Percentiles rank a stretch among this genome's conserved stretches.
phyloP scores from a whole-genome alignment of 2,113 vertebrate genomes.

The Canis aureus region DNA sequence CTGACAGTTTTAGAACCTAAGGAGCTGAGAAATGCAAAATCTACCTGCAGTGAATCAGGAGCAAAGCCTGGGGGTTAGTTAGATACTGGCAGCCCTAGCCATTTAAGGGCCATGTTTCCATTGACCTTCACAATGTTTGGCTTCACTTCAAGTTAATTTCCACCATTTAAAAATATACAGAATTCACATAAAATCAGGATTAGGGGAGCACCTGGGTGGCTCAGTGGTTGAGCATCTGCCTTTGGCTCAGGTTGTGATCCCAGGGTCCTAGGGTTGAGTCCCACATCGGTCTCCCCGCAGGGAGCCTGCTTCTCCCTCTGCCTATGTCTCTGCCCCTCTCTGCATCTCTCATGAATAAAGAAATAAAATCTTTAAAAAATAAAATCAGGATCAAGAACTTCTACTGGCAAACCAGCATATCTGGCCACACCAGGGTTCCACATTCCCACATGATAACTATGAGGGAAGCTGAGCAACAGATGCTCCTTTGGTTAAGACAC shows the following conservation, averaged over 20 bases:
- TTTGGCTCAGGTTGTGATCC: no score
- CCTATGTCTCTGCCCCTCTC: no score
- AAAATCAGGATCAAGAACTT: not conserved
- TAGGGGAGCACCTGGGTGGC: no score
- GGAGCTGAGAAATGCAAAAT: not conserved
- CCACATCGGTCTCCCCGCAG: no score
- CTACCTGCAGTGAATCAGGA: no score
- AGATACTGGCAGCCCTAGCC: not conserved
- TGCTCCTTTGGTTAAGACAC: no score
- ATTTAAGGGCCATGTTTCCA: not conserved
- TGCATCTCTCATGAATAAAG: no score
- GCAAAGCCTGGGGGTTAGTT: not conserved
- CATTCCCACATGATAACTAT: not conserved
- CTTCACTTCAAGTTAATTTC: conserved; percentile 7
- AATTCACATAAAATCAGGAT: not conserved
- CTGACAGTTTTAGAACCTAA: not conserved
- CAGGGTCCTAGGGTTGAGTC: no score
- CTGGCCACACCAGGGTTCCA: not conserved
- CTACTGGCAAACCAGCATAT: not conserved
- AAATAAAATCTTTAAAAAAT: no score
- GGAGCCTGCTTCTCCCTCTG: no score
- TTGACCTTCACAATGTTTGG: not conserved
- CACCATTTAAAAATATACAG: not conserved
- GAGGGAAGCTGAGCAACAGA: not conserved
- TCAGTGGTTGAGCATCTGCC: no score